Base-by-base conservation (phyloP, 2,113 vertebrate genomes). In the Cinclus mexicanus region DNA sequence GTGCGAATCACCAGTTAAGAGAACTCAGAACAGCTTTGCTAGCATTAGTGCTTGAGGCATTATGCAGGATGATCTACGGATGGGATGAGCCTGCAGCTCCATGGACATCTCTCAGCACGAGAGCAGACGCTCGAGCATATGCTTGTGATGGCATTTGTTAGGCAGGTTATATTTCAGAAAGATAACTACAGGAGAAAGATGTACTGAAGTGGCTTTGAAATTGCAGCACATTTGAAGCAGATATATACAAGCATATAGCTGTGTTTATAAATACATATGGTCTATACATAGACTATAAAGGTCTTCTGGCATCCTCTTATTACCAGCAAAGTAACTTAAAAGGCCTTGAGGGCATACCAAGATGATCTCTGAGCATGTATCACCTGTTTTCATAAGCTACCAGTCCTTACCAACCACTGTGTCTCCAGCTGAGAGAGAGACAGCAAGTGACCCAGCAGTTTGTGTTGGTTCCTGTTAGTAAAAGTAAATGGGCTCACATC, bases 51-150 rank as follows among this genome's bases (percentile, higher is more conserved):
- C 61, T 31, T 17, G 59, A 57, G 83, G 65, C 60, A 76, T 91
- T 92, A 55, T 50, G 61, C 75, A 82, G 87, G 92, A 96, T 95
- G 61, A 96, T 76, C 83, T 91, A 53, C 69, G 67, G 86, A 79
- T 21, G 49, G 91, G 92, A 84, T 89, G 76, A 89, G 50, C 68
- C 31, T 68, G 33, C 29, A 56, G 21, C 33, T 65, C 46, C 68
- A 44, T 72, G 59, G 42, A 87, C 52, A 29, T 90, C 61, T 53
- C 63, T 39, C 29, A 86, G 83, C 49, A 8, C 23, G 28, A 28
- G 57, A 88, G 31, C n/a, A 22, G 14, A 81, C 29, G n/a, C 68
- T 49, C 0, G 1, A 42, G 37, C 25, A 29, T 5, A 13, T 2
- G 0, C 37, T 12, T 8, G 1, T 47, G 42, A 37, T 41, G 44